Percentiles rank a stretch among this genome's conserved stretches.
These are phyloP conservation scores for Muscidifurax raptorellus DNA, from an alignment of 1,140 invertebrate species.

Conservation along the genomic window DNA sequence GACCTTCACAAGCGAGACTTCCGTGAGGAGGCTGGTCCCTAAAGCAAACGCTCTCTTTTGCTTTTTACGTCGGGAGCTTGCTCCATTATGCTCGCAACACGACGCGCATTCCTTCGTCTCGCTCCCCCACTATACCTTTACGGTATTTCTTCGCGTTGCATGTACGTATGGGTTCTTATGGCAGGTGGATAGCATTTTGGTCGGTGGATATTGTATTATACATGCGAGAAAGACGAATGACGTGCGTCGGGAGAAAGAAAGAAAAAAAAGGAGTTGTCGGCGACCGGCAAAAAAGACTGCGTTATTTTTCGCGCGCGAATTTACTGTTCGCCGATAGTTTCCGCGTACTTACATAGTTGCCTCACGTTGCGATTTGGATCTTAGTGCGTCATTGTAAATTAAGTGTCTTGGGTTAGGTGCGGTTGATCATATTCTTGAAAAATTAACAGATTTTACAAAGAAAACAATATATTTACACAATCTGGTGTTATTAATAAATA, in stretches of 20 bases:
- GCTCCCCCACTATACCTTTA: background rate
- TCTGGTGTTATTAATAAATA: too few relatives aligned
- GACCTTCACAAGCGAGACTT: constrained; percentile 62
- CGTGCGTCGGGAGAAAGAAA: background rate
- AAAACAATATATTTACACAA: too few relatives aligned
- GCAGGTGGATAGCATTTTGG: background rate
- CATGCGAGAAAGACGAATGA: background rate
- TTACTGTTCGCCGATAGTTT: background rate
- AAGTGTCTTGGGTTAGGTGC: too few relatives aligned
- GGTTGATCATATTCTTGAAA: too few relatives aligned
- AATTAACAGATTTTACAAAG: too few relatives aligned
- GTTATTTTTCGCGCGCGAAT: background rate
- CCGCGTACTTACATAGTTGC: background rate
- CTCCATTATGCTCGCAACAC: background rate
- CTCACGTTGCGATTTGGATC: too few relatives aligned
- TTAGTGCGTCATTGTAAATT: too few relatives aligned
- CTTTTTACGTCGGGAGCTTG: constrained; percentile 50
- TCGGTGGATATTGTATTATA: background rate
- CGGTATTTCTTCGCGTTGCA: background rate
- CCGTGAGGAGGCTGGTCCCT: constrained; percentile 53
- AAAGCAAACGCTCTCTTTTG: constrained; percentile 53
- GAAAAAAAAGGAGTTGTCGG: background rate
- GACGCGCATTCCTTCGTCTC: background rate
- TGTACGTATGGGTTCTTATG: too few relatives aligned
- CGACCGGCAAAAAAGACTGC: background rate